Evolutionary conservation across 2,113 vertebrate genomes (phyloP), one percentile per base, ranked within the genome.

Genomic region (Corydoras maculifer): DNA sequence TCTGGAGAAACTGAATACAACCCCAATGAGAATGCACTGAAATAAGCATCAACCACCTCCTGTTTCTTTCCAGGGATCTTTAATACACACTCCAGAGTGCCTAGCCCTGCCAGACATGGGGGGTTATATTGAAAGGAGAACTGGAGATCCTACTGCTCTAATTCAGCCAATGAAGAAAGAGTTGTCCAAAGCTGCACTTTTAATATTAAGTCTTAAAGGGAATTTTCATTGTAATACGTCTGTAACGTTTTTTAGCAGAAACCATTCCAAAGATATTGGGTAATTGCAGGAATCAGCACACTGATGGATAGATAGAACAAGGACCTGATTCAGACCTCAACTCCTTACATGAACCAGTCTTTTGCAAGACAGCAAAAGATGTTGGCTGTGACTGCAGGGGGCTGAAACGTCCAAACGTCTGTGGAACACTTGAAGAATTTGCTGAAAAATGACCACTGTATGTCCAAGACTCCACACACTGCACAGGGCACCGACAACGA

Each of bases 1-100:
- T 88, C 96, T 0, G 94, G 96, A 1, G 96, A 97, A 87, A 96
- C 94, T 0, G 94, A 98, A 11, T 98, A 97, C 87, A 91, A 89
- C 77, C 89, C 93, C 0, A 9, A 35, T 0, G 91, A 94, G 77
- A 79, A 83, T 15, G 15, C 77, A 13, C 75, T 75, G 49, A 86
- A 89, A 67, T 90, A 81, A 89, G 68, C 66, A 14, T 53, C 57
- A 69, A 35, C 25, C 55, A 48, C 18, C 53, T n/a, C 31, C 10
- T 11, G 60, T 68, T 51, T 43, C 66, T 69, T 71, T 50, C 29
- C 9, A 15, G 57, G 53, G 32, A 32, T 35, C 61, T 53, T 8
- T 53, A 25, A 60, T 32, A 48, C 64, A n/a, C 31, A 25, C 18
- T 61, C 11, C 49, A 58, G 68, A 74, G 76, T 14, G 10, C 13